These are phyloP conservation scores for Trichonephila clavata DNA, from an alignment of 1,140 invertebrate species.

Conservation along the genomic window DNA sequence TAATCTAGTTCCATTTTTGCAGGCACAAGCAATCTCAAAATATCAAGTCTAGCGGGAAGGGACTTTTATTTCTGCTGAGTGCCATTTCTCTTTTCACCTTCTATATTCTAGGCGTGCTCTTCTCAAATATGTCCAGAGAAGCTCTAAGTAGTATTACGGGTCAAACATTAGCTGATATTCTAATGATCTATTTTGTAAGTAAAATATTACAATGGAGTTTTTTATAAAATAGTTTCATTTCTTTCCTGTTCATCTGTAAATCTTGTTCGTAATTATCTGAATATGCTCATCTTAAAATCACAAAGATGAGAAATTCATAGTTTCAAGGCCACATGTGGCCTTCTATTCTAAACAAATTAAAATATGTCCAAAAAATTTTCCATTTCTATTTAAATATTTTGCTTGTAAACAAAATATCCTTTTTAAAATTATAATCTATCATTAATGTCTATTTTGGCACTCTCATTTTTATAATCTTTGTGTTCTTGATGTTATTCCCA, in stretches of 20 bases:
- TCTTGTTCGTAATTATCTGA: background rate
- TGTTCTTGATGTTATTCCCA: too few relatives aligned
- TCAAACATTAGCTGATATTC: constrained; percentile 78
- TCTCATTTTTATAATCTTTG: too few relatives aligned
- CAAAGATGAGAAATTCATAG: too few relatives aligned
- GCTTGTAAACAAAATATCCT: too few relatives aligned
- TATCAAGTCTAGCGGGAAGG: constrained; percentile 79
- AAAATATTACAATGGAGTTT: background rate
- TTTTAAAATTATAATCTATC: too few relatives aligned
- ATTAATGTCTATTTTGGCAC: too few relatives aligned
- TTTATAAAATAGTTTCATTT: background rate
- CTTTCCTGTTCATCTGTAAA: background rate
- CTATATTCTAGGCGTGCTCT: constrained; percentile 81
- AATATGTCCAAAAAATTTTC: too few relatives aligned
- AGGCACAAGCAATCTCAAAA: constrained; percentile 80
- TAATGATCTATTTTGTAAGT: constrained; percentile 81
- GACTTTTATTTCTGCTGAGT: constrained; percentile 80
- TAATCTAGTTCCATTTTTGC: constrained; percentile 58
- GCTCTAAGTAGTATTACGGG: constrained; percentile 80
- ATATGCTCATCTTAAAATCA: background rate
- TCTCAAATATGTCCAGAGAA: constrained; percentile 80
- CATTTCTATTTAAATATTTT: too few relatives aligned
- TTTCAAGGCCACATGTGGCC: too few relatives aligned
- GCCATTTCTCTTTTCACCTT: constrained; percentile 81
- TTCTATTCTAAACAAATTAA: too few relatives aligned